These are phyloP conservation scores for Paradoxurus hermaphroditus DNA, from an alignment of 2,113 vertebrate species.

Conservation along the genomic window DNA sequence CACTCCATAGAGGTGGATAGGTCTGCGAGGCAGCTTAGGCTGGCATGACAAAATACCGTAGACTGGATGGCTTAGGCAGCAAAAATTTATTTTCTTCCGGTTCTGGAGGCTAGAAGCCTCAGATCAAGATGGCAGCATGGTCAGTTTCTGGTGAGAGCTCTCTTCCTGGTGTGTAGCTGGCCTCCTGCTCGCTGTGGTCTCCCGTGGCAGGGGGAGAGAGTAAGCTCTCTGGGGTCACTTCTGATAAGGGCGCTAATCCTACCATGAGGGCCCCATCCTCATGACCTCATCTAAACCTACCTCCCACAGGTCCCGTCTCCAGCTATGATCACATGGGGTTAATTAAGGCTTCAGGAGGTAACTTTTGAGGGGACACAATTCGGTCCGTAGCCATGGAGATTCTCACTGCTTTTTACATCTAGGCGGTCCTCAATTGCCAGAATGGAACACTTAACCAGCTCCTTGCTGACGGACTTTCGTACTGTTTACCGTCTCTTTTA, in stretches of 20 bases:
- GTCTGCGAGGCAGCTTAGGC: neutral
- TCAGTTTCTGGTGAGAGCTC: neutral
- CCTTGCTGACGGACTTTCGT: neutral
- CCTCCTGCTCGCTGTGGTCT: neutral
- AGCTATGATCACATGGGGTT: neutral
- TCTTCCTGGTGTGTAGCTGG: neutral
- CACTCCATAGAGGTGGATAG: neutral
- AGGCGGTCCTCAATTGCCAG: neutral
- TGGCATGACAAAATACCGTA: neutral
- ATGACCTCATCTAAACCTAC: neutral
- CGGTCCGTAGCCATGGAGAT: neutral
- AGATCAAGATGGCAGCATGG: neutral
- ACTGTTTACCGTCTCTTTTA: neutral
- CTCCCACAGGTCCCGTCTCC: neutral
- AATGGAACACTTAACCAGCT: neutral
- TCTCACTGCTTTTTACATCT: neutral
- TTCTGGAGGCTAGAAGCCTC: neutral
- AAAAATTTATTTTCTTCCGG: neutral
- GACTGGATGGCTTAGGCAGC: neutral
- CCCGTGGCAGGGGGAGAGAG: neutral
- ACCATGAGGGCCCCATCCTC: neutral
- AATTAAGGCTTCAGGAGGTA: neutral
- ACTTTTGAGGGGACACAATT: neutral
- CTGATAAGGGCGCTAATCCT: neutral
- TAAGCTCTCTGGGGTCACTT: neutral